Evolutionary conservation across 2,113 vertebrate genomes (phyloP), one percentile per base, ranked within the genome.

Genomic region (Melanotaenia duboulayi): DNA sequence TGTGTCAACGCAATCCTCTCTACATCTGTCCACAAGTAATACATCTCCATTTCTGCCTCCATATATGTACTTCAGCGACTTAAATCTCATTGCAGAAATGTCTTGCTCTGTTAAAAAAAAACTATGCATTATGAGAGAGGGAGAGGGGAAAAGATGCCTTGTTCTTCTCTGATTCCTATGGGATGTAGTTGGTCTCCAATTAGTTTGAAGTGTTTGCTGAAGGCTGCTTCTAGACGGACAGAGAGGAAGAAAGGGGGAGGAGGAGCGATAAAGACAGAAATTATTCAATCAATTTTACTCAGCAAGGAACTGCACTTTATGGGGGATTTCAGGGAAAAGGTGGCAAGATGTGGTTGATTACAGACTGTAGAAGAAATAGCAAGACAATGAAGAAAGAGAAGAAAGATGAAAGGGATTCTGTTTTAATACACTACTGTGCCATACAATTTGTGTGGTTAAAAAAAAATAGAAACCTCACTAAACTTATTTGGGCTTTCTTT

Each of bases 301-400:
- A 74, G 42, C 54, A 48, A 62, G 67, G 68, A 74, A 59, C 74
- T 67, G 74, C 70, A 80, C 75, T 90, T 70, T 88, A 85, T 61
- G 82, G 80, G 80, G 78, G 23, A 46, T 76, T 84, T 81, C 76
- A 76, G 76, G 69, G 61, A 85, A 67, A 9, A 67, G 4, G 52
- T 63, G 40, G 39, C 80, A 86, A 82, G 81, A 85, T 76, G 79
- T 80, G 76, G 77, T 85, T 58, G 39, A 50, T 32, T 44, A 74
- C 42, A 61, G 65, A 63, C 13, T 71, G 59, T 35, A 65, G 37
- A 66, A 81, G 52, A 84, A 60, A 67, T 23, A 49, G 19, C 7
- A n/a, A 48, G 17, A 48, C 56, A 32, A 11, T 56, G 17, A 72
- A 28, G 52, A 39, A 24, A 12, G 46, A 48, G 44, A 69, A 37